Evolutionary conservation across 2,888 invertebrate species (phyloP), one percentile per base, ranked within the genome.

Genomic region (Meandrusa payeni): DNA sequence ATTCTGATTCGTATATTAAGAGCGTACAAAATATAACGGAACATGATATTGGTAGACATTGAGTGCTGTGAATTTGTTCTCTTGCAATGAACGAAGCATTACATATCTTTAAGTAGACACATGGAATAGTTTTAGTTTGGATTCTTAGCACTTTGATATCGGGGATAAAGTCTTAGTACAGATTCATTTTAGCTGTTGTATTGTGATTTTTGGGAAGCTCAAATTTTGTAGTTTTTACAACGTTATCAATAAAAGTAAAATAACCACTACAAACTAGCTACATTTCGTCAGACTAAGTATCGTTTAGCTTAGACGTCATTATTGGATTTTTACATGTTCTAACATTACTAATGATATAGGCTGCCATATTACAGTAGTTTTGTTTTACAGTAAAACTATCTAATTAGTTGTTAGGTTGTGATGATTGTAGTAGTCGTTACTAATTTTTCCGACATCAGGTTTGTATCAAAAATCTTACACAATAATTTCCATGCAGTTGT

Each of bases 31-130:
- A 41, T 20, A 11, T 27, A 39, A 12, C n/a, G 40, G 50, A 48
- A 51, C 52, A 47, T n/a, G n/a, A n/a, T n/a, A n/a, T n/a, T n/a
- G 47, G 41, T 57, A 51, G 50, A 50, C 52, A 53, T 28, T 50
- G 56, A 64, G 63, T 76, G 78, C 79, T 81, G 78, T 81, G 79
- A 77, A 63, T 55, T 66, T 41, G 48, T 57, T 50, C 55, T 49
- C 57, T 54, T 46, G 55, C 58, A 56, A 51, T 51, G 55, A 58
- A 60, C 54, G 51, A 55, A 64, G 70, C 67, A 59, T 60, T 69
- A 78, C 77, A 80, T 81, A 82, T 82, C 80, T 63, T 52, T 38
- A 57, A 65, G n/a, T n/a, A 60, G 50, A 61, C 61, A 54, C 61
- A 64, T 70, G 64, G 65, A 63, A 61, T 76, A 73, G 66, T 60